Base-by-base conservation (phyloP, 1,140 invertebrate species). In the Drosophila dunni region DNA sequence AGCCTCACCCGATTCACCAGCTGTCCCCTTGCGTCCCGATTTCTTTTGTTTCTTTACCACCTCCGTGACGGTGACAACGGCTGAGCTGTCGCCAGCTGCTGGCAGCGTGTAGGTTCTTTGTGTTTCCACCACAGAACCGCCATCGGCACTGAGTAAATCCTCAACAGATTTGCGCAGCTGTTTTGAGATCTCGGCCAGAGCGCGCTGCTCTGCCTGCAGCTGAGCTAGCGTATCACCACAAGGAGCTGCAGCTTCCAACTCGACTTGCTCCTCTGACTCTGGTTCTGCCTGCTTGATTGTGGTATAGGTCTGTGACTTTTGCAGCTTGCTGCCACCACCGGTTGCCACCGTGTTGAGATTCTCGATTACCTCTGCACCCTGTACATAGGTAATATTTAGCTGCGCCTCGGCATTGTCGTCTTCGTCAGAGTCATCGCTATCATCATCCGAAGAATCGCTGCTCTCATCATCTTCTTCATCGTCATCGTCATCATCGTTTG, bases 121-220 rank as follows among this genome's bases (percentile, higher is more conserved):
- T 2, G 79, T 90, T 56, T 90, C 78, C 17, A 78, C 78, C 7
- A 91, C 75, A 0, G 79, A 68, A 11, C 40, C 53, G 45, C 40
- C 80, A 29, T 89, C 78, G 67, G 84, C 81, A 13, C 68, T 74
- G 10, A 91, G 74, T 60, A 91, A 73, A 68, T 91, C 88, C 70
- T 91, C 90, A 1, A 91, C 90, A 29, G 90, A 91, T 56, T 90
- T 91, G 40, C 90, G 86, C 72, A 91, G 15, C 84, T 91, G 90
- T 70, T 91, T 91, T 79, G 90, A 89, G 78, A 91, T 91, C 78
- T 91, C 83, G 45, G 89, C 90, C 73, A 91, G 84, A 20, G 88
- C 91, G 11, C 83, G 78, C 60, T 91, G 90, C 56, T 91, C 90
- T 17, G 90, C 90, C 71, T 91, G 90, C 36, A 91, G 61, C n/a